phyloP scores from a whole-genome alignment of 1,140 invertebrate genomes.

The Pseudobourletiella spinata region DNA sequence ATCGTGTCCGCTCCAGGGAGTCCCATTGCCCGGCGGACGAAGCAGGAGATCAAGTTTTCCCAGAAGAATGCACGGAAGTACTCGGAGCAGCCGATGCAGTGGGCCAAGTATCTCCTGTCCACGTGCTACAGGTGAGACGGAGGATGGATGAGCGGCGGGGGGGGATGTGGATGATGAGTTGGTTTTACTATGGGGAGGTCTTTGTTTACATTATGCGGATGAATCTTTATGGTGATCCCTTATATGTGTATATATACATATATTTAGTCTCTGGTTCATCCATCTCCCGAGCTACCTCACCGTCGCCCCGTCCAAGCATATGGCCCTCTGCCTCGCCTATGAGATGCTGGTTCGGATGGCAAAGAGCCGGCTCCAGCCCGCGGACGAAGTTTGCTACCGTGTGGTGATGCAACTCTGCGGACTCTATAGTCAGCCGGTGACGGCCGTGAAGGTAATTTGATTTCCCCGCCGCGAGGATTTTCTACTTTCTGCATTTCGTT shows the following conservation, averaged over 20 bases:
- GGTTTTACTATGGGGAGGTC: no score
- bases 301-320: constrained; percentile 50
- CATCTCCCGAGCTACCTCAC: constrained; percentile 72
- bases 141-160: no score
- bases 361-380: constrained; percentile 63
- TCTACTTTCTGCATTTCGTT: not conserved
- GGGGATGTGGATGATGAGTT: no score
- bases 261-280: constrained; percentile 92
- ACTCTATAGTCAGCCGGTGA: constrained; percentile 79
- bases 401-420: constrained; percentile 98
- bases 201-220: no score
- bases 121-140: constrained; percentile 65
- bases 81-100: constrained; percentile 61
- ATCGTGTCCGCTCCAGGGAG: constrained; percentile 58
- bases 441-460: constrained; percentile 67
- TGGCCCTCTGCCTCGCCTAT: constrained; percentile 73
- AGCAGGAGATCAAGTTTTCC: constrained; percentile 86
- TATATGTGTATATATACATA: no score
- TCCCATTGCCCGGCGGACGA: constrained; percentile 80
- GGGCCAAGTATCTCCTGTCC: constrained; percentile 82
- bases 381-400: constrained; percentile 95
- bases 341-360: constrained; percentile 78
- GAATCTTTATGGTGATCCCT: no score
- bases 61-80: constrained; percentile 76
- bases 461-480: not conserved